These are phyloP conservation scores for Spisula solida DNA, from an alignment of 2,888 invertebrate genomes.

Conservation along the genomic window DNA sequence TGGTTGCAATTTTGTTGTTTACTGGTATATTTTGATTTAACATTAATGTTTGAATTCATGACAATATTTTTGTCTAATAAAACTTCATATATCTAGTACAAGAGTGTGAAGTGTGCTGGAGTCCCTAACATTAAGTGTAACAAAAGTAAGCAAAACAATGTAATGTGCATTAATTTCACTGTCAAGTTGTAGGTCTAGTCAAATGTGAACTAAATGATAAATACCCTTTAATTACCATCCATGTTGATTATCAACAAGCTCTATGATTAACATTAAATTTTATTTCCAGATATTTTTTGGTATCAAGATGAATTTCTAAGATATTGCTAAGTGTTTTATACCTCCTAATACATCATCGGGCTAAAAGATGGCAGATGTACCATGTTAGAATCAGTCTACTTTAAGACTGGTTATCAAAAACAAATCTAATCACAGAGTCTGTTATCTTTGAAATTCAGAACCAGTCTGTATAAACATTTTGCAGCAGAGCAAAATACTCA, in stretches of 20 bases:
- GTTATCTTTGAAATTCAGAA: slow-evolving; percentile 54
- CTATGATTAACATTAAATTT: slow-evolving; percentile 8
- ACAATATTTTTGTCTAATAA: too few relatives aligned
- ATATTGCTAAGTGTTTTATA: slow-evolving; percentile 49
- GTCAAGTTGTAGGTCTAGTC: neutral
- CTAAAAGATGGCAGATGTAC: slow-evolving; percentile 40
- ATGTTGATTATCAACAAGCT: neutral
- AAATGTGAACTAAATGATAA: slow-evolving; percentile 45
- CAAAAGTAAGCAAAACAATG: neutral
- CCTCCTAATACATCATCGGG: slow-evolving; percentile 5
- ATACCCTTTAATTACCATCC: slow-evolving; percentile 48
- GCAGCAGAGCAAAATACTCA: slow-evolving; percentile 37
- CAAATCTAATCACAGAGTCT: slow-evolving; percentile 48
- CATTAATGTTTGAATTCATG: too few relatives aligned
- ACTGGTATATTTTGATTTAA: too few relatives aligned
- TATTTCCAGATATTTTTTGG: neutral
- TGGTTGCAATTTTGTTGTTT: too few relatives aligned
- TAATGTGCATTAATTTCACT: neutral
- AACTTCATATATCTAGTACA: neutral
- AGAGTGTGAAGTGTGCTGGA: neutral
- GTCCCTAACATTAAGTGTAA: neutral
- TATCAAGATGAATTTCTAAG: slow-evolving; percentile 43
- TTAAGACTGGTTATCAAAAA: slow-evolving; percentile 47
- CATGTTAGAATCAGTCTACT: slow-evolving; percentile 41
- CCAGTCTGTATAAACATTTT: slow-evolving; percentile 49